Evolutionary conservation across 2,888 invertebrate species (phyloP).

Genomic region (Nezara viridula): DNA sequence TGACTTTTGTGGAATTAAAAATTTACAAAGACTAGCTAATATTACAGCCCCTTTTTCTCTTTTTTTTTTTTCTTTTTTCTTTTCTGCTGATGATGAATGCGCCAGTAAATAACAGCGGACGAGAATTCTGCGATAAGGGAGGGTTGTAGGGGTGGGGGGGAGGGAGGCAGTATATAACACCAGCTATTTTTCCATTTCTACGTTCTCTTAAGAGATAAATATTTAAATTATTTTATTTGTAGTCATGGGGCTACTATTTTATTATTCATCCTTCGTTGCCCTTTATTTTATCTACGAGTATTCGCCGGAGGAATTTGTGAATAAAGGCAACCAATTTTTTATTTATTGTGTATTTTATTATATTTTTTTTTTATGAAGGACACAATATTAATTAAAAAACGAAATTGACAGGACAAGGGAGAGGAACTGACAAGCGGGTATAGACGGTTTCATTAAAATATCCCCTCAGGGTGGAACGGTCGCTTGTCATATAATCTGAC

Average conservation of each 20-base stretch:
- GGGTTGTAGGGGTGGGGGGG: background rate
- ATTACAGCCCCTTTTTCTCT: slow-evolving; percentile 10
- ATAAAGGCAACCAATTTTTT: background rate
- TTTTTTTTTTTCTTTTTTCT: background rate
- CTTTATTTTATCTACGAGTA: background rate
- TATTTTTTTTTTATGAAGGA: background rate
- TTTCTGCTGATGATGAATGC: background rate
- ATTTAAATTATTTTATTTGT: slow-evolving; percentile 42
- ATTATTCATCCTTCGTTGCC: background rate
- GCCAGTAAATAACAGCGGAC: slow-evolving; percentile 35
- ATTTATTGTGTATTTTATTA: background rate
- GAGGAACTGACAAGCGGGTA: background rate
- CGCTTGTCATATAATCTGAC: background rate
- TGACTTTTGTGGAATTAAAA: background rate
- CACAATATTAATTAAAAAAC: background rate
- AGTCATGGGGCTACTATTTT: slow-evolving; percentile 13
- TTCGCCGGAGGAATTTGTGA: background rate
- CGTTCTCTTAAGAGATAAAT: slow-evolving; percentile 30
- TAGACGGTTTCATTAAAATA: background rate
- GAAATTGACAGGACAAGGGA: background rate
- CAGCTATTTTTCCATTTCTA: slow-evolving; percentile 19
- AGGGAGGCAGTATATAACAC: slow-evolving; percentile 29
- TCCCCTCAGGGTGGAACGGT: background rate
- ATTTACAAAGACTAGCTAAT: slow-evolving; percentile 27
- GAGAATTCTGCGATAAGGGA: background rate